Base-by-base conservation (phyloP, 1,140 invertebrate species). In the Macrobrachium rosenbergii region DNA sequence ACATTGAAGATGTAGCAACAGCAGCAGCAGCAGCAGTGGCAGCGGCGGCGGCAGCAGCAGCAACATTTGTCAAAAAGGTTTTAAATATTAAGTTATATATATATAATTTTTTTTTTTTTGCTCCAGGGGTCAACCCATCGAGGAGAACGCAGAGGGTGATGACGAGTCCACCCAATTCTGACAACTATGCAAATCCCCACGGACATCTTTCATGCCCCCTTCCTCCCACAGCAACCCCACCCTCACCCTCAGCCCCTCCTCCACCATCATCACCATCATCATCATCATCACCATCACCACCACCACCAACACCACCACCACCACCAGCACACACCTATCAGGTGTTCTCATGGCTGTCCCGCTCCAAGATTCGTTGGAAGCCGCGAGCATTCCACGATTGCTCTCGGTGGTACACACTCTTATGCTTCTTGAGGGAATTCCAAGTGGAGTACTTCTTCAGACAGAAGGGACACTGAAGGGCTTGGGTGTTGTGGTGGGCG, bases 391-490 rank as follows among this genome's bases (percentile, higher is more conserved):
- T 87, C 88, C 88, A 89, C 19, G 88, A 83, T 62, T 83, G 82
- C 77, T 87, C 89, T 21, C 87, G 80, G 93, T 96, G 96, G 92
- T 96, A 96, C 93, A 97, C 96, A 92, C 96, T 96, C 94, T 96
- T 96, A 94, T 96, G 96, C 93, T 96, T 96, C 91, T 96, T 94
- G 90, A 96, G 94, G 91, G 95, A 96, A 93, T 96, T 96, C 91
- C 96, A 94, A 92, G 96, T 96, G 93, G 95, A 96, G 93, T 96
- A 97, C 90, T 96, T 95, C 91, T 96, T 94, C 92, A 96, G 95
- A 94, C 96, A 97, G 92, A 96, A 96, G 93, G 96, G 96, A 94
- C 96, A 97, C 91, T 96, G 95, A 89, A 95, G 95, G 93, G 96
- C 95, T 93, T 95, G 94, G 92, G 95, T 95, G 90, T 96, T 95